Conservation (phyloP, 2,888 invertebrate genomes). For the Myopa testacea region DNA sequence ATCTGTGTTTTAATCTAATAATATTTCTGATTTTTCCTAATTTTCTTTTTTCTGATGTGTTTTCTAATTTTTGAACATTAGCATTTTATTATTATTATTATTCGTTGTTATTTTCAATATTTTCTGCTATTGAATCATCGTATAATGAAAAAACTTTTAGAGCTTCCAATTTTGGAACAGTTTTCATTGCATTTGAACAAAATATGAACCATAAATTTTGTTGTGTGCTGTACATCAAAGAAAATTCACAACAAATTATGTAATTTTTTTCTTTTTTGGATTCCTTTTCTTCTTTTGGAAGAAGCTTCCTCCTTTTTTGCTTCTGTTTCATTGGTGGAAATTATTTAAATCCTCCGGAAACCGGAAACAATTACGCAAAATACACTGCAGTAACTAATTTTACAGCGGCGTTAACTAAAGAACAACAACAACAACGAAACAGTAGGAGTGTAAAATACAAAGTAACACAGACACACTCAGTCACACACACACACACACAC, state of each 20-base stretch:
- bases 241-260: too few relatives aligned
- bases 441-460: neutral
- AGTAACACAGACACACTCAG: conserved; percentile 24
- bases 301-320: too few relatives aligned
- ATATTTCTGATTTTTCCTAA: neutral
- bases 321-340: neutral
- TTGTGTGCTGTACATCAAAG: too few relatives aligned
- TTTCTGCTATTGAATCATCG: too few relatives aligned
- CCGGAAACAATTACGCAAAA: conserved; percentile 11
- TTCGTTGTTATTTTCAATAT: neutral
- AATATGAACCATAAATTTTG: too few relatives aligned
- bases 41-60: neutral
- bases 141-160: too few relatives aligned
- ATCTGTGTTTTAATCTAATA: too few relatives aligned
- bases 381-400: neutral
- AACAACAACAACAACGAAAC: neutral
- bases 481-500: conserved; percentile 43
- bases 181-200: too few relatives aligned
- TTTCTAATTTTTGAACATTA: too few relatives aligned
- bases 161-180: too few relatives aligned
- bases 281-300: too few relatives aligned
- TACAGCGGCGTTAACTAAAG: neutral
- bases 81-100: neutral
- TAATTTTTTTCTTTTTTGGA: neutral
- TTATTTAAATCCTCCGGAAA: neutral